Conservation (phyloP, 2,113 vertebrate species). For the Myotis brandtii region DNA sequence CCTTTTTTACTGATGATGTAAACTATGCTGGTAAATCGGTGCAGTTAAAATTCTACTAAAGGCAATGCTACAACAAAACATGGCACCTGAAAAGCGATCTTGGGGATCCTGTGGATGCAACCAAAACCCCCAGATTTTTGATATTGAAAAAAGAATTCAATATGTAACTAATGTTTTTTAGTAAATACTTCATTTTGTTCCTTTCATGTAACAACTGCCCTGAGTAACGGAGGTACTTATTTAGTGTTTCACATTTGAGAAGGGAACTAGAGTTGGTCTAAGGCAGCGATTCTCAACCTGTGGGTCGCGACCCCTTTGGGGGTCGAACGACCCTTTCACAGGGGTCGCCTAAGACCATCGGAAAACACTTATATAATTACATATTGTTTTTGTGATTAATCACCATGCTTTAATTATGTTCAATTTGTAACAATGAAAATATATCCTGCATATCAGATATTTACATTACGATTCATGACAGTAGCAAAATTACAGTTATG, state of each 20-base stretch:
- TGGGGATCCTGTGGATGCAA: not conserved
- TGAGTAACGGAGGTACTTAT: not conserved
- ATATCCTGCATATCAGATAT: too few species aligned
- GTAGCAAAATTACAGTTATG: too few species aligned
- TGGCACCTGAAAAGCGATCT: not conserved
- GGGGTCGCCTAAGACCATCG: too few species aligned
- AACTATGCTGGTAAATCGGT: not conserved
- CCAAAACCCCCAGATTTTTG: not conserved
- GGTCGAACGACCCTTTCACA: too few species aligned
- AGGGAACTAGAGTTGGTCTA: not conserved
- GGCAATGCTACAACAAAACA: not conserved
- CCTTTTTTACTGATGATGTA: not conserved
- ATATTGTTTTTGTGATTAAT: too few species aligned
- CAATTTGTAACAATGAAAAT: too few species aligned
- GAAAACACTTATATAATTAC: too few species aligned
- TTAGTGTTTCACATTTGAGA: not conserved
- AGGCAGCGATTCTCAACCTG: too few species aligned
- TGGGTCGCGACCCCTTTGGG: too few species aligned
- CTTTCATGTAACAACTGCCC: not conserved
- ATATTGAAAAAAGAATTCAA: conserved; percentile 32
- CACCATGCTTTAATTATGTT: too few species aligned
- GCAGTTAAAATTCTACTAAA: not conserved
- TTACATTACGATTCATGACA: too few species aligned
- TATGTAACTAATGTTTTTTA: conserved; percentile 37
- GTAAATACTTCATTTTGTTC: conserved; percentile 21